Base-by-base conservation (phyloP, 2,797 vertebrate genomes). In the Argyrosomus regius region DNA sequence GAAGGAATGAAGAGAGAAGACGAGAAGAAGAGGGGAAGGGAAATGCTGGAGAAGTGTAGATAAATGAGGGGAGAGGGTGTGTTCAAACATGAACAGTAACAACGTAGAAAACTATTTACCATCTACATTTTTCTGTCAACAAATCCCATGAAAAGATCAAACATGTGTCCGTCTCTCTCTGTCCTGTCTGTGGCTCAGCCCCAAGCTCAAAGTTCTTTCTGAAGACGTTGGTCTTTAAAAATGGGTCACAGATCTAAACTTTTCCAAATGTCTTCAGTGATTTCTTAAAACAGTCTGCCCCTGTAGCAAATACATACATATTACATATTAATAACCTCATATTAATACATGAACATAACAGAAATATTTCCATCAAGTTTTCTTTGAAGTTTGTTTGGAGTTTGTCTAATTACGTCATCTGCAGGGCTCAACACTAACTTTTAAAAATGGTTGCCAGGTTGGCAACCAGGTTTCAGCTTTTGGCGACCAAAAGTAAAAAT, bases 1-100 rank as follows among this genome's bases (percentile, higher is more conserved):
- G 46, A 45, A 49, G 28, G 58, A 71, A 67, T 66, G 66, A 78
- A 18, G 18, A 14, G 31, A 66, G 53, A 45, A n/a, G 12, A 18
- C 0, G 5, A 18, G 24, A 28, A 1, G 20, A 43, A 18, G 24
- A 18, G 58, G 31, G 52, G 28, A 41, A 56, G 6, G n/a, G 22
- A 39, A 52, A 64, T 39, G n/a, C 16, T 6, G 8, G 45, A 45
- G 12, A 61, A 12, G 28, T 10, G 31, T 4, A 41, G 39, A 61
- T 46, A n/a, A 45, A 63, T 48, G 48, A 53, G 24, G 6, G 13
- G 28, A 13, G 41, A n/a, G 43, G 26, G n/a, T 35, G 39, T 45
- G 43, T 45, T 13, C 43, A 39, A 39, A 39, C 35, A 39, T 39
- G 35, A 9, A 39, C 35, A 35, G 35, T 35, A 35, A 35, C 35